Conservation (phyloP, 2,888 invertebrate species). For the Chrysolina americana region DNA sequence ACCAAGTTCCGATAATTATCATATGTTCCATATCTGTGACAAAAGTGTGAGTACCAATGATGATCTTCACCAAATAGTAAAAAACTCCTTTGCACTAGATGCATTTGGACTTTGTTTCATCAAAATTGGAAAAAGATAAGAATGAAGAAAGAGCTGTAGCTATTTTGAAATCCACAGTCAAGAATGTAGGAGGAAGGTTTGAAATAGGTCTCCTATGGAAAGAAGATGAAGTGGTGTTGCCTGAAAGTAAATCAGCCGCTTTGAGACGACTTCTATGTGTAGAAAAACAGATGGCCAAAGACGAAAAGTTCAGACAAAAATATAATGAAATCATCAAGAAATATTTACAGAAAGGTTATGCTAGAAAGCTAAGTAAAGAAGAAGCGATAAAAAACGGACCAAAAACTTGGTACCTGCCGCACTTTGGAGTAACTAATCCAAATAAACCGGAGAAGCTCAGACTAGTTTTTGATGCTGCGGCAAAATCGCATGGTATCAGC, state of each 20-base stretch:
- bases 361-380: not conserved
- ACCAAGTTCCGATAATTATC: not conserved
- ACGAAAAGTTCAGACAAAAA: not conserved
- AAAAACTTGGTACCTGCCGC: not conserved
- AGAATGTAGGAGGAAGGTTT: not conserved
- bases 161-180: not conserved
- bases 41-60: not conserved
- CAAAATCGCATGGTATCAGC: not conserved
- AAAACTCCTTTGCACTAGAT: not conserved
- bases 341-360: not conserved
- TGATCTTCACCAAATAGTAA: not conserved
- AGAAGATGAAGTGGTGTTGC: not conserved
- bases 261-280: not conserved
- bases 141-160: not conserved
- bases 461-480: conserved; percentile 1
- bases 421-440: not conserved
- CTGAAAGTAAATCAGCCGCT: not conserved
- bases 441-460: not conserved
- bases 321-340: not conserved
- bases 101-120: not conserved
- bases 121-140: not conserved
- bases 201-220: not conserved
- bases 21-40: not conserved
- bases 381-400: not conserved
- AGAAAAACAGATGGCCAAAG: not conserved